Evolutionary conservation across 2,888 invertebrate species (phyloP).

Genomic region (Gisinianus flammeolus): DNA sequence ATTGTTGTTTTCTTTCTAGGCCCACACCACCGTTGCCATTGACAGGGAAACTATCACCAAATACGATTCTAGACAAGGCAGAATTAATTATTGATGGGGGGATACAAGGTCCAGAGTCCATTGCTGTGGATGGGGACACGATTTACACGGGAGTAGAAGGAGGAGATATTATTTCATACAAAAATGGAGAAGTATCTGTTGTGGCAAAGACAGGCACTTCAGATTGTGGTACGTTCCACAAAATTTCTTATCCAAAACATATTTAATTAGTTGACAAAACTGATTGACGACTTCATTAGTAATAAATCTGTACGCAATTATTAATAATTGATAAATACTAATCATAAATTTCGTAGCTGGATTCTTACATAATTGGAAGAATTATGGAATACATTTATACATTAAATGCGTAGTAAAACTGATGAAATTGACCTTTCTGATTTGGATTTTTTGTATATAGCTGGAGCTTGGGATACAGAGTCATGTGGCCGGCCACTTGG

Average conservation of each 20-base stretch:
- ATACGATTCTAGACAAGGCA: conserved; percentile 72
- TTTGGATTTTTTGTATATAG: too few species aligned
- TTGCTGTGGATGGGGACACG: conserved; percentile 75
- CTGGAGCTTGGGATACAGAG: conserved; percentile 74
- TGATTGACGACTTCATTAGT: too few species aligned
- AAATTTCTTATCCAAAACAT: too few species aligned
- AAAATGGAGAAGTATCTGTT: conserved; percentile 4
- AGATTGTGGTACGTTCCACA: neutral
- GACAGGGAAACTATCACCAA: conserved; percentile 65
- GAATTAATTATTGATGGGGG: conserved; percentile 70
- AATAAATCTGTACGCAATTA: too few species aligned
- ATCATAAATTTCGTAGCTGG: too few species aligned
- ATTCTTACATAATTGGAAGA: too few species aligned
- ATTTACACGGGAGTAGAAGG: conserved; percentile 71
- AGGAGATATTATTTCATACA: conserved; percentile 14
- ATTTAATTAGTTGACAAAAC: too few species aligned
- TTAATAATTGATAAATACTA: too few species aligned
- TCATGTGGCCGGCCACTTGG: conserved; percentile 91
- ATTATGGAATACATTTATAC: too few species aligned
- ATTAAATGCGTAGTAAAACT: too few species aligned
- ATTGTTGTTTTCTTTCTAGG: neutral
- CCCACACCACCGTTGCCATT: neutral
- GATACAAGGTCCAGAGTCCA: conserved; percentile 79
- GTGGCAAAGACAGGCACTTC: neutral
- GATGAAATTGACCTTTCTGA: too few species aligned